Conservation (phyloP, 2,888 invertebrate genomes). For the Bombylius discolor region DNA sequence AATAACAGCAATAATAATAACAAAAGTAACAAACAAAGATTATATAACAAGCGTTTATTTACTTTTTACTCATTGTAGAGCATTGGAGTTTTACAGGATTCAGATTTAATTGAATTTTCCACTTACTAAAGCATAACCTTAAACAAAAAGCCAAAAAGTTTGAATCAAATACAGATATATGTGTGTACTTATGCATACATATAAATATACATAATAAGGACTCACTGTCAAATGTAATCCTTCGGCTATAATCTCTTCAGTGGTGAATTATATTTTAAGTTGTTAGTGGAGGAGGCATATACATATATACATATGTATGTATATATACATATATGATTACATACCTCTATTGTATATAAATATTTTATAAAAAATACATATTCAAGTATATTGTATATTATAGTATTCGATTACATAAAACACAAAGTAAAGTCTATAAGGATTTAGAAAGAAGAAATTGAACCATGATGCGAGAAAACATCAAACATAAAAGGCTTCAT, state of each 20-base stretch:
- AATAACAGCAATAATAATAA: too few relatives aligned
- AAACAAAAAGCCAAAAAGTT: constrained; percentile 5
- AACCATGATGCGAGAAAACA: too few relatives aligned
- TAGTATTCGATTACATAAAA: not conserved
- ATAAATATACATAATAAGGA: not conserved
- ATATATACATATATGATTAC: too few relatives aligned
- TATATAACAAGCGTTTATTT: constrained; percentile 2
- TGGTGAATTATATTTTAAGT: constrained; percentile 4
- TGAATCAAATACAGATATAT: not conserved
- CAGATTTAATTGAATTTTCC: constrained; percentile 8
- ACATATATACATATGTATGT: too few relatives aligned
- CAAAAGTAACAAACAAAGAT: not conserved
- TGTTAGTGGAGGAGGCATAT: not conserved
- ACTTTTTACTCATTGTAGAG: constrained; percentile 1
- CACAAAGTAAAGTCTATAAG: too few relatives aligned
- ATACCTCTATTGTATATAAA: too few relatives aligned
- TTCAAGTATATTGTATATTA: too few relatives aligned
- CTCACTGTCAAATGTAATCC: constrained; percentile 7
- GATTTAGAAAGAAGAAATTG: too few relatives aligned
- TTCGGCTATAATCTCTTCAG: constrained; percentile 5
- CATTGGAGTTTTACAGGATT: not conserved
- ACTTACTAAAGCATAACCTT: constrained; percentile 5
- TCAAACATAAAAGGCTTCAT: too few relatives aligned
- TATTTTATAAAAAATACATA: too few relatives aligned
- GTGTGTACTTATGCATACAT: too few relatives aligned